Conservation (phyloP, 2,113 vertebrate species). For the Nesoenas mayeri region DNA sequence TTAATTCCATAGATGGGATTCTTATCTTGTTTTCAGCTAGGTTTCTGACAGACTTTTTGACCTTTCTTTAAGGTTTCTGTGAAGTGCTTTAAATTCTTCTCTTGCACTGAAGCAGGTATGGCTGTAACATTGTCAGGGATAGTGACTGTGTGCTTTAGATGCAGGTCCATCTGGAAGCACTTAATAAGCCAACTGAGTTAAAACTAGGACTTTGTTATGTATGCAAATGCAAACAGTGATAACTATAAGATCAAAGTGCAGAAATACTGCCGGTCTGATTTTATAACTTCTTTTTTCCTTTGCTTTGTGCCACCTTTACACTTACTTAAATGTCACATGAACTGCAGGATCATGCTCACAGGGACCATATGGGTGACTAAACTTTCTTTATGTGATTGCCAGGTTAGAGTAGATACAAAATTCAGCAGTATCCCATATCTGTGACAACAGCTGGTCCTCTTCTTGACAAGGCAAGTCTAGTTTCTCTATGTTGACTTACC, state of each 20-base stretch:
- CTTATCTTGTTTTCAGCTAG: not conserved
- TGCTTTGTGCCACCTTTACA: not conserved
- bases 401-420: not conserved
- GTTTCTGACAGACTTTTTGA: not conserved
- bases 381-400: not conserved
- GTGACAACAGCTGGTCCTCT: not conserved
- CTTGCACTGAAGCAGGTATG: not conserved
- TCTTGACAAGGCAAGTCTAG: not conserved
- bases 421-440: not conserved
- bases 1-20: not conserved
- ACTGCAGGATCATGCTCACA: not conserved
- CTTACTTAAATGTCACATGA: not conserved
- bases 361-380: not conserved
- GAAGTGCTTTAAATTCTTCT: not conserved
- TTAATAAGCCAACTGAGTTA: not conserved
- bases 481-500: not conserved
- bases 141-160: not conserved
- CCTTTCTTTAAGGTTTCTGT: not conserved
- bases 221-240: not conserved
- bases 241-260: not conserved
- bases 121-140: rapidly evolving
- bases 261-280: not conserved
- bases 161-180: not conserved
- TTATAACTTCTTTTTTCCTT: not conserved
- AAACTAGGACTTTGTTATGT: not conserved